Evolutionary conservation across 2,113 vertebrate genomes (phyloP).

Genomic region (Gobio gobio): DNA sequence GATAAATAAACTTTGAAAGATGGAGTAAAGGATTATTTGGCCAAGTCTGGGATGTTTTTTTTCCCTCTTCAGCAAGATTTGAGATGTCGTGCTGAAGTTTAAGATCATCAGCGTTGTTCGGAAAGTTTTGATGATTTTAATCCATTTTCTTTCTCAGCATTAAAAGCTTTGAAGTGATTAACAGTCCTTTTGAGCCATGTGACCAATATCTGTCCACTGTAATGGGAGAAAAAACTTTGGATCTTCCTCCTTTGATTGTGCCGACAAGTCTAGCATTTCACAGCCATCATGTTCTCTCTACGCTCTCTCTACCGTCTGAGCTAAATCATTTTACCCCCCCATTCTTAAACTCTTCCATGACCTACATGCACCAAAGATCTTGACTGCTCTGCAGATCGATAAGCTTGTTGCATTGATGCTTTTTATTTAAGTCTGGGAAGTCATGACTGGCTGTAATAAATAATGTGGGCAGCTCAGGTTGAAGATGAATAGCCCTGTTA

Average conservation of each 20-base stretch:
- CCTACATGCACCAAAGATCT: conserved; percentile 6
- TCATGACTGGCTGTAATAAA: conserved; percentile 1
- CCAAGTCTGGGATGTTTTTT: background rate
- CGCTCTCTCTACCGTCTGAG: too few species aligned
- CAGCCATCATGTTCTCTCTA: background rate
- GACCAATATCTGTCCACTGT: background rate
- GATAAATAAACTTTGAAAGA: background rate
- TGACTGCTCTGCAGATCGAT: background rate
- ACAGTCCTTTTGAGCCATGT: background rate
- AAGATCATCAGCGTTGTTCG: too few species aligned
- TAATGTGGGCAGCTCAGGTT: background rate
- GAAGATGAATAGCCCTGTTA: background rate
- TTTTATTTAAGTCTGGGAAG: conserved; percentile 14
- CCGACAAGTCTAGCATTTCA: background rate
- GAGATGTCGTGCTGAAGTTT: background rate
- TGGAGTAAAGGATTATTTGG: background rate
- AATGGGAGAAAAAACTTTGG: background rate
- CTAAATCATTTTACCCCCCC: background rate
- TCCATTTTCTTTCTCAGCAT: background rate
- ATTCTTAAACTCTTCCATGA: background rate
- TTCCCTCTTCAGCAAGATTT: background rate
- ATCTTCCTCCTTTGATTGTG: background rate
- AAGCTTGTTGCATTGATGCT: background rate
- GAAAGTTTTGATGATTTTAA: background rate
- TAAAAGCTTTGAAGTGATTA: background rate